These are phyloP conservation scores for Mastacembelus armatus DNA, from an alignment of 2,797 vertebrate genomes.

Conservation along the genomic window DNA sequence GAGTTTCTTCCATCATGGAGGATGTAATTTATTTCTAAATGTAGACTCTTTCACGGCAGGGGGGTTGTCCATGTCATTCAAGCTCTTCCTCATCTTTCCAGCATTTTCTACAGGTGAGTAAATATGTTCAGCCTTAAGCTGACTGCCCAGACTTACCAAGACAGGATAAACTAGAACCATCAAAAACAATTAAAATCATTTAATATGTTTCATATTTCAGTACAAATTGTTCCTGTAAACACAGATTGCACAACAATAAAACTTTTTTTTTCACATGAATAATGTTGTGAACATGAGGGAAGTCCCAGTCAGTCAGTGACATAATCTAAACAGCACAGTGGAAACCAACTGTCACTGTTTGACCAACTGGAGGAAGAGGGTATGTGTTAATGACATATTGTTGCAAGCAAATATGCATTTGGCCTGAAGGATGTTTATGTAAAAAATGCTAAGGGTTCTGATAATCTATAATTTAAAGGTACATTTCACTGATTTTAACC, in stretches of 20 bases:
- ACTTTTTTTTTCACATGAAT: too few relatives aligned
- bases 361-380: neutral
- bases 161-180: too few relatives aligned
- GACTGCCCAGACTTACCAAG: neutral
- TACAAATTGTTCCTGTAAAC: neutral
- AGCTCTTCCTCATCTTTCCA: constrained; percentile 40
- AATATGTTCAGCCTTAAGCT: constrained; percentile 6
- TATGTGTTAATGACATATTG: constrained; percentile 1
- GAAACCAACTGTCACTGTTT: constrained; percentile 8
- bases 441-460: neutral
- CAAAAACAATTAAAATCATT: neutral
- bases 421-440: neutral
- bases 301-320: constrained; percentile 22
- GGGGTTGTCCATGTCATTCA: constrained; percentile 49
- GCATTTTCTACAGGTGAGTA: constrained; percentile 45
- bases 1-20: constrained; percentile 25
- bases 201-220: neutral
- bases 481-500: neutral
- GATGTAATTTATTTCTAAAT: constrained; percentile 49
- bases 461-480: neutral
- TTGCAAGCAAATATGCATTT: neutral
- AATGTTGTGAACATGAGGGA: constrained; percentile 11
- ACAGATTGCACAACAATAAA: neutral
- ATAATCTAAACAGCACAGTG: constrained; percentile 1
- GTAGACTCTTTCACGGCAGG: constrained; percentile 47